Conservation (phyloP, 2,888 invertebrate species). For the Mermis nigrescens region DNA sequence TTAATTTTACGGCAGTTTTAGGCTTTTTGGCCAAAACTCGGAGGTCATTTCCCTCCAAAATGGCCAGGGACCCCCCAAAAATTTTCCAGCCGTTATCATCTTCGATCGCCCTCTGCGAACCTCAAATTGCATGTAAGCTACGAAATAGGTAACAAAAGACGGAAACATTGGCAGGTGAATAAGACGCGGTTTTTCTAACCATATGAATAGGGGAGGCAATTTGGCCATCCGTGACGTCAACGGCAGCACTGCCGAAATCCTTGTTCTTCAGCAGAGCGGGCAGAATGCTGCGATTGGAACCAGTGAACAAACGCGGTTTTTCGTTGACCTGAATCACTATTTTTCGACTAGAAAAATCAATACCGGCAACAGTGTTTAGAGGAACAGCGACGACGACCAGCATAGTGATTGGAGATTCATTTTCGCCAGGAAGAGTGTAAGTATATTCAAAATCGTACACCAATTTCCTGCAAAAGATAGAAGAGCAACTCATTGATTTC, state of each 20-base stretch:
- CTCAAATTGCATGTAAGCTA: no score
- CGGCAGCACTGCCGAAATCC: neutral
- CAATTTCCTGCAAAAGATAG: neutral
- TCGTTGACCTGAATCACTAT: neutral
- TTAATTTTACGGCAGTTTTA: no score
- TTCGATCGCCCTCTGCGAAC: no score
- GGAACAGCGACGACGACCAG: neutral
- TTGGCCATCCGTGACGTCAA: neutral
- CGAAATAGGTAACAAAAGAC: no score
- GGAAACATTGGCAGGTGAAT: no score
- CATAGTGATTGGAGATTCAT: neutral
- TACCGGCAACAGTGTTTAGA: neutral
- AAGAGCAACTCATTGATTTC: neutral
- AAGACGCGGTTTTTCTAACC: no score
- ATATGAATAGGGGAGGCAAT: neutral
- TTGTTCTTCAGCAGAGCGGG: neutral
- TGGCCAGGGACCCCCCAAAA: no score
- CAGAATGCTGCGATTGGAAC: neutral
- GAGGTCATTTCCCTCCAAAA: no score
- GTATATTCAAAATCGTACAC: neutral
- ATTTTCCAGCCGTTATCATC: no score
- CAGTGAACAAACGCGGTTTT: neutral
- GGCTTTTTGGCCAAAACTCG: no score
- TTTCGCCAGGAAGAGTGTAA: neutral
- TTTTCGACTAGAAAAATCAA: neutral